Conservation (phyloP, 2,888 invertebrate species). For the Hypsopygia costalis region DNA sequence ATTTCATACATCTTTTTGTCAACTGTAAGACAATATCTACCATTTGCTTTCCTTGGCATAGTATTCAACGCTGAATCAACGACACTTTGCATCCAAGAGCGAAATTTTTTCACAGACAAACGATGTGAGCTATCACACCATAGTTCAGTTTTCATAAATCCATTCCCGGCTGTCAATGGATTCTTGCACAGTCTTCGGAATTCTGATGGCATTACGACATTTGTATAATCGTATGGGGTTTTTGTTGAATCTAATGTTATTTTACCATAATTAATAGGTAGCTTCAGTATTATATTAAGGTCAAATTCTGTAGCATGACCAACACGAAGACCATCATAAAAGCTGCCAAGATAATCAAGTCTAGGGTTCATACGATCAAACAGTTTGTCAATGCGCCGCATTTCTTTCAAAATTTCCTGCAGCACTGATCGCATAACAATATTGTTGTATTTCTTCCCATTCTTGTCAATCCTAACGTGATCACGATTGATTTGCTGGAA, state of each 20-base stretch:
- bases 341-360: constrained; percentile 52
- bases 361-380: constrained; percentile 48
- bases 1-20: constrained; percentile 34
- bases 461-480: constrained; percentile 38
- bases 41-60: constrained; percentile 31
- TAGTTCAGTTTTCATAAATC: constrained; percentile 39
- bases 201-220: constrained; percentile 49
- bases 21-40: constrained; percentile 32
- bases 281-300: constrained; percentile 44
- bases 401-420: constrained; percentile 34
- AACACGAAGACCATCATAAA: constrained; percentile 52
- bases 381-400: constrained; percentile 37
- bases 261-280: constrained; percentile 45
- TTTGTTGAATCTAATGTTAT: constrained; percentile 34
- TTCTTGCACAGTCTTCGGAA: constrained; percentile 45
- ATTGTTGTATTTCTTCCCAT: constrained; percentile 42
- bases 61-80: constrained; percentile 41
- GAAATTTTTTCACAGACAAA: constrained; percentile 36
- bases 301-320: constrained; percentile 55
- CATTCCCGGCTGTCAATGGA: constrained; percentile 34
- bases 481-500: constrained; percentile 40
- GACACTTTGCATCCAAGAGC: constrained; percentile 54
- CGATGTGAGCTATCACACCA: constrained; percentile 45
- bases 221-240: constrained; percentile 34
- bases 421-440: constrained; percentile 39